Base-by-base conservation (phyloP, 2,888 invertebrate species). In the Smittia sp. region DNA sequence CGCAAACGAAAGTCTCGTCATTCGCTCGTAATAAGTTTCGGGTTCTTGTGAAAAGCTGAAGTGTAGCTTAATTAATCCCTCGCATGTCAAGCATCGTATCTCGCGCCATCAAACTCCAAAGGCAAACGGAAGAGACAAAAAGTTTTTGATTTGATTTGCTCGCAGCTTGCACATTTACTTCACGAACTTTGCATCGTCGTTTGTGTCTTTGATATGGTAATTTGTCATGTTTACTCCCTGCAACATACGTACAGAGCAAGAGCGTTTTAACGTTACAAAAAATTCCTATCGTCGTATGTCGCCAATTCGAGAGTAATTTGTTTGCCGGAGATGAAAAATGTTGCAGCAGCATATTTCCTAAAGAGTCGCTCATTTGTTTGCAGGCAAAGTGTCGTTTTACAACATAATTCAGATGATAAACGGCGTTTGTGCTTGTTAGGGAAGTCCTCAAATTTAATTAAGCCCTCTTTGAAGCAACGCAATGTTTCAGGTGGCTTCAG, bases 141-240 rank as follows among this genome's bases (percentile, higher is more conserved):
- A 6, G 2, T 46, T 32, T 32, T 32, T 32, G 4, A 32, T 32
- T 46, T 46, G 46, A 46, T 46, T 46, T 58, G 6, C 15, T 3
- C 15, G 20, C 58, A 22, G 24, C 20, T 1, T 22, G 58, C 15
- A 11, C 18, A 7, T 15, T 58, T 13, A 58, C 24, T 20, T 46
- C 52, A 13, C 52, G 52, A 3, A n/a, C 3, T 11, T 13, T 46
- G 52, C 52, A 46, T 46, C 52, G 18, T 46, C 52, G 2, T 3
- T n/a, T 11, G 52, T 18, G n/a, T 18, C 52, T 46, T 46, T 46
- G 52, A 46, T 46, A 46, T 46, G 52, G 52, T 46, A 46, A 46
- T 46, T 46, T 46, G 52, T 46, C 52, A 46, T 46, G 52, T 46
- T 46, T 46, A 46, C n/a, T 46, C 18, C 11, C 4, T 32, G n/a